Evolutionary conservation across 2,888 invertebrate species (phyloP).

Genomic region (Sphaerophoria taeniata): DNA sequence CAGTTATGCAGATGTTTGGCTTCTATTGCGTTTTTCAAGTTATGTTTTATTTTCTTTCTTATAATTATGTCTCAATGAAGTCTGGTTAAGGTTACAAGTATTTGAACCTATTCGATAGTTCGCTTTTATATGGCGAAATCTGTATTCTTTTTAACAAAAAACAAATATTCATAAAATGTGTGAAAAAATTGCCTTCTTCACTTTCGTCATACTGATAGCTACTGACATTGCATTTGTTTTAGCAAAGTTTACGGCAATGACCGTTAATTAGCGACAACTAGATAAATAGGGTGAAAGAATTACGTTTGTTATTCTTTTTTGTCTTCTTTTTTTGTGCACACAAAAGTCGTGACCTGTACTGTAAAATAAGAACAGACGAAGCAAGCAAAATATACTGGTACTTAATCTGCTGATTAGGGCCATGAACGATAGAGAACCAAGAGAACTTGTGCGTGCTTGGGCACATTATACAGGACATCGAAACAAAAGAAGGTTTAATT

Average conservation of each 20-base stretch:
- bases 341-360: slow-evolving; percentile 37
- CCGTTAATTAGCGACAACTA: slow-evolving; percentile 51
- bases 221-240: slow-evolving; percentile 52
- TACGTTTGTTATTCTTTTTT: background rate
- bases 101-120: background rate
- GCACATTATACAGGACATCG: background rate
- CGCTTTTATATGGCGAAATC: background rate
- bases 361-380: background rate
- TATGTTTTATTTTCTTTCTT: background rate
- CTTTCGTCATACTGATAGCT: background rate
- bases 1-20: slow-evolving; percentile 57
- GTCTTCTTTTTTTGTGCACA: background rate
- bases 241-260: slow-evolving; percentile 58
- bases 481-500: background rate
- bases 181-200: background rate
- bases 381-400: background rate
- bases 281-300: slow-evolving; percentile 18
- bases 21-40: slow-evolving; percentile 38
- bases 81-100: background rate
- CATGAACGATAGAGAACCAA: slow-evolving; percentile 19
- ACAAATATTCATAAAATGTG: too few relatives aligned
- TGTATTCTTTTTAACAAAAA: too few relatives aligned
- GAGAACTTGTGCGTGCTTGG: background rate
- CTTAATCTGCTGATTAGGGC: slow-evolving; percentile 30
- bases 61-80: slow-evolving; percentile 2